Evolutionary conservation across 2,888 invertebrate species (phyloP).

Genomic region (Amphipyra tragopoginis): DNA sequence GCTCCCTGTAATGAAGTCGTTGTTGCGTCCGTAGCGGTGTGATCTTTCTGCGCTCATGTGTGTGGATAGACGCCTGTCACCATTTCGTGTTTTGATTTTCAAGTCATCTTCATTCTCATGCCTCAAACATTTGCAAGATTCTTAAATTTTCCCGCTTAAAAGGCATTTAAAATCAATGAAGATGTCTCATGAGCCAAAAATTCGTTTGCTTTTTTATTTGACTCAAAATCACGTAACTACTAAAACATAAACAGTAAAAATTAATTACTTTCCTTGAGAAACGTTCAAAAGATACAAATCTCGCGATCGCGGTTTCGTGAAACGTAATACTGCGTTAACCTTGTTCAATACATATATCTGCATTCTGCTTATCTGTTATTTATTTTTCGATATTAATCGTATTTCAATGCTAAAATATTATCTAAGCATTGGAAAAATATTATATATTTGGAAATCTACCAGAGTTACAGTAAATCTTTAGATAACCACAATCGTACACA

Average conservation of each 20-base stretch:
- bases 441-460: slow-evolving; percentile 65
- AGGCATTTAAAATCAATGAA: no score
- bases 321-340: slow-evolving; percentile 48
- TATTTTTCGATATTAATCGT: slow-evolving; percentile 38
- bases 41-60: slow-evolving; percentile 25
- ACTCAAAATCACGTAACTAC: slow-evolving; percentile 15
- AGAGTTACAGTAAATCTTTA: slow-evolving; percentile 46
- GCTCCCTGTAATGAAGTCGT: slow-evolving; percentile 73
- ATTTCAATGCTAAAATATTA: slow-evolving; percentile 60
- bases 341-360: slow-evolving; percentile 46
- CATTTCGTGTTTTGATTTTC: not conserved
- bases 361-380: slow-evolving; percentile 47
- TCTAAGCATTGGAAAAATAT: slow-evolving; percentile 60
- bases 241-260: slow-evolving; percentile 36
- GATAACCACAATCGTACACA: slow-evolving; percentile 61
- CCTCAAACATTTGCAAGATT: no score
- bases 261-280: slow-evolving; percentile 47
- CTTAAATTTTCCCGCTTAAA: no score
- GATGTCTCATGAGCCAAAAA: not conserved
- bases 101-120: not conserved
- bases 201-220: slow-evolving; percentile 20
- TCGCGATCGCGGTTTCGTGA: slow-evolving; percentile 30
- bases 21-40: slow-evolving; percentile 59
- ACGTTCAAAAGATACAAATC: slow-evolving; percentile 25
- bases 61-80: slow-evolving; percentile 33